phyloP scores from a whole-genome alignment of 1,140 invertebrate species.

The Dreissena polymorpha region DNA sequence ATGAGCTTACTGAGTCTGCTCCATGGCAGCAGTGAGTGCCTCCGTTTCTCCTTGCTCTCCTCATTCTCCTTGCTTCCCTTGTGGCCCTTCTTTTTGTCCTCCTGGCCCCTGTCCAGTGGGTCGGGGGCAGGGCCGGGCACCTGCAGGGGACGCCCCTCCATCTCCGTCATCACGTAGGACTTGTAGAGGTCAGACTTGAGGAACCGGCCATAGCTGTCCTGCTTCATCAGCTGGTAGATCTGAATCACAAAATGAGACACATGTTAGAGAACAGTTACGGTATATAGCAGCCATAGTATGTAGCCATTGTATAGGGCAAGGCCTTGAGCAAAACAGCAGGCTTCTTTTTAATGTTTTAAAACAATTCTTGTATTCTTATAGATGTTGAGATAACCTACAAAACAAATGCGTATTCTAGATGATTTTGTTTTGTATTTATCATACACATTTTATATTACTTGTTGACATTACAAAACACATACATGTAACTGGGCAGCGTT shows the following conservation, averaged over 20 bases:
- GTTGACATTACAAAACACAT: slow-evolving; percentile 36
- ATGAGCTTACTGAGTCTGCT: slow-evolving; percentile 84
- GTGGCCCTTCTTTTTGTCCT: slow-evolving; percentile 57
- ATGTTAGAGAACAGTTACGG: not conserved
- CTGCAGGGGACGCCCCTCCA: slow-evolving; percentile 77
- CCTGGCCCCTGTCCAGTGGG: slow-evolving; percentile 16
- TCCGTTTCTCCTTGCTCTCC: slow-evolving; percentile 72
- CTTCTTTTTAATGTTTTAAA: too few relatives aligned
- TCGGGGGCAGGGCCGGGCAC: slow-evolving; percentile 5
- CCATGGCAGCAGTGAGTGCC: slow-evolving; percentile 94
- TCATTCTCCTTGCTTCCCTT: slow-evolving; percentile 54
- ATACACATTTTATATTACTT: not conserved
- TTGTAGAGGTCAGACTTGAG: slow-evolving; percentile 95
- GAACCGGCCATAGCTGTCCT: slow-evolving; percentile 97
- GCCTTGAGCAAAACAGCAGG: too few relatives aligned
- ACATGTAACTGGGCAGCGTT: slow-evolving; percentile 84
- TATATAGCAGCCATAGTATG: too few relatives aligned
- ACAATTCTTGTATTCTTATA: too few relatives aligned
- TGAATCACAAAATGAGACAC: slow-evolving; percentile 80
- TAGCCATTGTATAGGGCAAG: too few relatives aligned
- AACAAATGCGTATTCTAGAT: too few relatives aligned
- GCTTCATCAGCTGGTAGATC: slow-evolving; percentile 98
- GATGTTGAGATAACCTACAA: too few relatives aligned
- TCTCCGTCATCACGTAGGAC: slow-evolving; percentile 85
- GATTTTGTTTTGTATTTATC: too few relatives aligned